Conservation (phyloP, 2,888 invertebrate species). For the Nymphalis urticae region DNA sequence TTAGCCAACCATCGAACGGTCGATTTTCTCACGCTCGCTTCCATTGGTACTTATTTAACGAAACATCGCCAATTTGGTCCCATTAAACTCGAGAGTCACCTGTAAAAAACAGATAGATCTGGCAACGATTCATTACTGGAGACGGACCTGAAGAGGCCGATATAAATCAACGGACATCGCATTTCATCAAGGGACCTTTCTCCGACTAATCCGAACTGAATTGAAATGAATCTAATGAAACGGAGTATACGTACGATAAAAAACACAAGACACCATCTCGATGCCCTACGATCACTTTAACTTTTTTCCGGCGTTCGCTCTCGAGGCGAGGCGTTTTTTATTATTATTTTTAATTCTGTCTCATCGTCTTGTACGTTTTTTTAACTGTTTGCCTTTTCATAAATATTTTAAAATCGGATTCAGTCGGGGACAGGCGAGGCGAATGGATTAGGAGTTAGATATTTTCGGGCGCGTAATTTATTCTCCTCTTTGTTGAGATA, state of each 20-base stretch:
- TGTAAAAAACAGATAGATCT: conserved; percentile 57
- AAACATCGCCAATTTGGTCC: conserved; percentile 39
- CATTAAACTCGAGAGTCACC: conserved; percentile 42
- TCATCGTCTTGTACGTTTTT: conserved; percentile 63
- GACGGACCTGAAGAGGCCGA: conserved; percentile 64
- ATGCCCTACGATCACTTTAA: conserved; percentile 79
- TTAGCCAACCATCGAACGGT: conserved; percentile 9
- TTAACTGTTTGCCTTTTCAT: conserved; percentile 70
- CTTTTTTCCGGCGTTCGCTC: conserved; percentile 76
- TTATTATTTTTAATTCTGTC: conserved; percentile 76
- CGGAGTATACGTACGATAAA: conserved; percentile 64
- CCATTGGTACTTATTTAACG: conserved; percentile 31
- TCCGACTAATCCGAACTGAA: conserved; percentile 77
- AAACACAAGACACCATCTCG: conserved; percentile 65
- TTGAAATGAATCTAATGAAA: conserved; percentile 80
- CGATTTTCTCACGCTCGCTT: conserved; percentile 38
- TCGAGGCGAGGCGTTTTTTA: conserved; percentile 65
- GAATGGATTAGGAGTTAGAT: conserved; percentile 81
- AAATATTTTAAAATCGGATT: conserved; percentile 81
- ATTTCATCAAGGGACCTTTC: conserved; percentile 73
- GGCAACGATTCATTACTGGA: conserved; percentile 69
- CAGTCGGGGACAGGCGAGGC: conserved; percentile 76
- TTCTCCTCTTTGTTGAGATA: conserved; percentile 77
- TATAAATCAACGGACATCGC: conserved; percentile 77
- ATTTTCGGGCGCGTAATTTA: conserved; percentile 79